These are phyloP conservation scores for Sanderia malayensis DNA, from an alignment of 30 jellyfish, hydroid and myxozoan species.

Conservation along the genomic window DNA sequence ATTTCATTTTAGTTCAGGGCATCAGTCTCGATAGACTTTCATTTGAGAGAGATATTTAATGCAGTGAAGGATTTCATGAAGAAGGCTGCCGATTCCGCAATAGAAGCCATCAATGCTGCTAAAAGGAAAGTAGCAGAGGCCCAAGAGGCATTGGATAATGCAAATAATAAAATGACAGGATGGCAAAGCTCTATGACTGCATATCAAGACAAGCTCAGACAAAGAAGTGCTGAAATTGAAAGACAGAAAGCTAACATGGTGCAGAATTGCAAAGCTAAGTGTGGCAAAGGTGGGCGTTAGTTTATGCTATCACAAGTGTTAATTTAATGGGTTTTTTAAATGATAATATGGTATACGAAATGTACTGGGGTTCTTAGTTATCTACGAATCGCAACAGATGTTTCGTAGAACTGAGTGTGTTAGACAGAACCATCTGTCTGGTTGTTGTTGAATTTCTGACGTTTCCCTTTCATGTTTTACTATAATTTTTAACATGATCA, in stretches of 20 bases:
- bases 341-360: not conserved
- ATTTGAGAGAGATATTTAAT: constrained; percentile 1
- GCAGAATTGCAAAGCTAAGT: constrained; percentile 28
- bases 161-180: constrained; percentile 47
- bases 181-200: constrained; percentile 37
- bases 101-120: constrained; percentile 13
- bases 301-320: not conserved
- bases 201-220: constrained; percentile 21
- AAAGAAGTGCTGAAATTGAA: constrained; percentile 46
- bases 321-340: too few relatives aligned
- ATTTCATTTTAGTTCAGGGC: constrained; percentile 18
- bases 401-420: not conserved
- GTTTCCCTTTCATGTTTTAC: not conserved
- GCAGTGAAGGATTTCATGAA: constrained; percentile 14
- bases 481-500: too few relatives aligned
- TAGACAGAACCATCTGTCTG: not conserved
- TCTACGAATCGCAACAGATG: not conserved
- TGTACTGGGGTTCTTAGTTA: not conserved
- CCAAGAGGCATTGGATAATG: not conserved
- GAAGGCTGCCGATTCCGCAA: constrained; percentile 29
- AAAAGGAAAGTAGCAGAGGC: constrained; percentile 15
- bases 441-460: not conserved
- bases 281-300: constrained; percentile 43
- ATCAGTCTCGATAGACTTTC: constrained; percentile 1
- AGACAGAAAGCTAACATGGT: constrained; percentile 22